Percentiles rank a stretch among this genome's conserved stretches.
Evolutionary conservation across 2,797 vertebrate species (phyloP).

Genomic region (Neosalanx taihuensis): DNA sequence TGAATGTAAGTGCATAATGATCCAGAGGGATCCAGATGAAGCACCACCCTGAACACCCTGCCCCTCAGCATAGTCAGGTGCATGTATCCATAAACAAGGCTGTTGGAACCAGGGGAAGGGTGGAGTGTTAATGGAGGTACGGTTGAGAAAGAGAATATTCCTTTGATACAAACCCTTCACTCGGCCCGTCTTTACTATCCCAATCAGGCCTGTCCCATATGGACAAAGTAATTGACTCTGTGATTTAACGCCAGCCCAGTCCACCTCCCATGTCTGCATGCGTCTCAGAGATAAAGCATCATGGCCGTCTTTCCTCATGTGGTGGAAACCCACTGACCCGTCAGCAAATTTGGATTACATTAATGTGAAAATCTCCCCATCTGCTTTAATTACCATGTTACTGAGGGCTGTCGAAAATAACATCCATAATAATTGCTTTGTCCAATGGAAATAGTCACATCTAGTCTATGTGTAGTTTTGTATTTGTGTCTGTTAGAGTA

Average conservation of each 20-base stretch:
- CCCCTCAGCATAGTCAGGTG: constrained; percentile 61
- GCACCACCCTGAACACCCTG: constrained; percentile 7
- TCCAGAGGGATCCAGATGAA: background rate
- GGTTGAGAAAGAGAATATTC: constrained; percentile 8
- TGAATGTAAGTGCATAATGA: background rate
- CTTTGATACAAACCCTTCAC: constrained; percentile 67
- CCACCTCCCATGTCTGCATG: constrained; percentile 62
- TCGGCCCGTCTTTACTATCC: constrained; percentile 64
- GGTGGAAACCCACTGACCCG: constrained; percentile 63
- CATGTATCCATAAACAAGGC: constrained; percentile 61
- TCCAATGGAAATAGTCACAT: constrained; percentile 50
- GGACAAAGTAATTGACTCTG: constrained; percentile 73
- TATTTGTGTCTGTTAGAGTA: background rate
- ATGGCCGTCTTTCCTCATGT: constrained; percentile 51
- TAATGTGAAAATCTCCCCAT: constrained; percentile 71
- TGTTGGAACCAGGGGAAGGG: constrained; percentile 49
- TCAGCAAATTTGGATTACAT: constrained; percentile 69
- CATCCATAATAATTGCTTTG: constrained; percentile 58
- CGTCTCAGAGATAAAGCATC: constrained; percentile 77
- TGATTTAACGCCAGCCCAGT: constrained; percentile 69
- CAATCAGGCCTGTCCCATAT: constrained; percentile 73
- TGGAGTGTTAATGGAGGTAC: constrained; percentile 25
- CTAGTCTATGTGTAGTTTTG: constrained; percentile 6
- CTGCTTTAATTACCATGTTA: constrained; percentile 71
- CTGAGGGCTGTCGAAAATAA: constrained; percentile 64